These are phyloP conservation scores for Periplaneta americana DNA, from an alignment of 1,140 invertebrate species.

Conservation along the genomic window DNA sequence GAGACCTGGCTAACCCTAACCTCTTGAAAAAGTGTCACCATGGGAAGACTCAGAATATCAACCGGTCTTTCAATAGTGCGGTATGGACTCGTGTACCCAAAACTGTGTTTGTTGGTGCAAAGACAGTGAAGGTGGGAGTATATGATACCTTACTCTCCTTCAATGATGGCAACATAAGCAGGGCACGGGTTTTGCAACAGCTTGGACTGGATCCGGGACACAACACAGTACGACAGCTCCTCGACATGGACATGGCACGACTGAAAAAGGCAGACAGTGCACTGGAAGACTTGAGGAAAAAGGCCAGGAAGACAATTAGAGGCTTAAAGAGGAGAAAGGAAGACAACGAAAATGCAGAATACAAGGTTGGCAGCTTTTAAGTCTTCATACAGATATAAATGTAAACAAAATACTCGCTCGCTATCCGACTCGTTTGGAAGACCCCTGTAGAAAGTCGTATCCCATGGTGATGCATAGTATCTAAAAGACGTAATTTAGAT, in stretches of 20 bases:
- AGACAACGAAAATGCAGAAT: not conserved
- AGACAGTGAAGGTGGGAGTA: not conserved
- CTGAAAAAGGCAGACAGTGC: not conserved
- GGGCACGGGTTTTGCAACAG: not conserved
- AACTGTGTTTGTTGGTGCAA: not conserved
- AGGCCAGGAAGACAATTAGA: not conserved
- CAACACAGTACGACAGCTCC: not conserved
- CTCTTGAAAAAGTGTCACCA: not conserved
- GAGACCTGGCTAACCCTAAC: too few species aligned
- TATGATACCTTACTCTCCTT: not conserved
- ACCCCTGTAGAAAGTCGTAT: too few species aligned
- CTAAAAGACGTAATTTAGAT: too few species aligned
- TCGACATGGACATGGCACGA: not conserved
- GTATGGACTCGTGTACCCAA: not conserved
- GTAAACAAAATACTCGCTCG: too few species aligned
- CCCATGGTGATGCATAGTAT: too few species aligned
- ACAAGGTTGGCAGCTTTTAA: not conserved
- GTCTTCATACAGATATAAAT: not conserved
- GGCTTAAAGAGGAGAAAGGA: not conserved
- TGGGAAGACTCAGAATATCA: not conserved
- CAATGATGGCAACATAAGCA: slow-evolving; percentile 1
- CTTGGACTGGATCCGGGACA: not conserved
- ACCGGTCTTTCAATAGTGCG: not conserved
- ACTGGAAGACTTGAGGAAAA: not conserved
- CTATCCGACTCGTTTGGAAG: too few species aligned